Base-by-base conservation (phyloP, 37 sponge, comb jelly and placozoan species). In the Eunapius fragilis region DNA sequence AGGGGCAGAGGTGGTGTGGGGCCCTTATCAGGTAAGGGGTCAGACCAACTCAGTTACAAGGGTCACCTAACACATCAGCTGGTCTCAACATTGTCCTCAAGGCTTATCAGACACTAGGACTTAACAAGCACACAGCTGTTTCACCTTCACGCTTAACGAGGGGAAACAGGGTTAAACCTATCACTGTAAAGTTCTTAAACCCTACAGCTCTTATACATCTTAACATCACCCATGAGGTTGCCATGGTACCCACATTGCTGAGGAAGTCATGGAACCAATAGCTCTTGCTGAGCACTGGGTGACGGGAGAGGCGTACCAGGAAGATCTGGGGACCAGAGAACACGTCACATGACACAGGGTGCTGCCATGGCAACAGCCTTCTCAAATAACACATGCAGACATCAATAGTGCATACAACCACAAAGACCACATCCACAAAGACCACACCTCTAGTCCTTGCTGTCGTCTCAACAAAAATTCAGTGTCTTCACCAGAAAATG, bases 241-340 rank as follows among this genome's bases (percentile, higher is more conserved):
- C 28, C 26, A 71, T 34, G 33, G 31, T 17, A 72, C 81, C 74
- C 45, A 80, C 87, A 23, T 77, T 83, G 31, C 83, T 37, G 6
- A 94, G 69, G 37, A 94, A 94, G 85, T 89, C 86, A 70, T 87
- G 85, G 67, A 94, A 94, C 91, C 91, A 94, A n/a, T 68, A 32
- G 74, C 87, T 94, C 82, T 77, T 71, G 68, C 58, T 81, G 28
- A 94, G 85, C 67, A 87, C 68, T 3, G 88, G 82, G 45, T 94
- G 94, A 4, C 94, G 81, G 24, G 81, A 88, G 25, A 90, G 36
- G 1, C 94, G 87, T 19, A 94, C 90, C 68, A 94, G 81, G 78
- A 94, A 94, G 25, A 90, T 80, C 94, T 94, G 68, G 41, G 68
- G 26, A 11, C 25, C 35, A 45, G 47, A 45, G 9, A 45, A 11